These are phyloP conservation scores for Mimas tiliae DNA, from an alignment of 2,888 invertebrate genomes.

Conservation along the genomic window DNA sequence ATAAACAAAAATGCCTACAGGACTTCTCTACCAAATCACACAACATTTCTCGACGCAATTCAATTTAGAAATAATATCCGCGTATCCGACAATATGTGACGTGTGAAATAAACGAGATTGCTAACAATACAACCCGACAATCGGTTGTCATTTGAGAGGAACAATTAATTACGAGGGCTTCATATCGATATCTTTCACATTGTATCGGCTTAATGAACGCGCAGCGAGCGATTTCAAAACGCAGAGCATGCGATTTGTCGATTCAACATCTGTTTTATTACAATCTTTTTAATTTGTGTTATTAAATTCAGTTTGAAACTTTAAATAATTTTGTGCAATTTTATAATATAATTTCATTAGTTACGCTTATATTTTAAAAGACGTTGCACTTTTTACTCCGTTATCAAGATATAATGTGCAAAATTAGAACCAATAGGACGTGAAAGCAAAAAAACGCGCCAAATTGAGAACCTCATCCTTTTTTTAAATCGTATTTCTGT, in stretches of 20 bases:
- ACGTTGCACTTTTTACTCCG: too few species aligned
- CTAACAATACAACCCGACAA: constrained; percentile 19
- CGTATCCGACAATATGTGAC: neutral
- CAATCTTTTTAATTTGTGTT: neutral
- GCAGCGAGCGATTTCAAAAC: constrained; percentile 1
- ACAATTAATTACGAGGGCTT: constrained; percentile 14
- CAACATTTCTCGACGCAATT: neutral
- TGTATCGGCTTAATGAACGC: constrained; percentile 22
- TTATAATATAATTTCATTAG: too few species aligned
- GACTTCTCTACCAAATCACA: too few species aligned
- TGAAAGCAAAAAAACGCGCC: too few species aligned
- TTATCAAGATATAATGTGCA: too few species aligned
- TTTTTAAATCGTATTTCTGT: too few species aligned
- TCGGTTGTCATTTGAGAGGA: constrained; percentile 7
- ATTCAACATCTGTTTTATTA: neutral
- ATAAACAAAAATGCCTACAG: too few species aligned
- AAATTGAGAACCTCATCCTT: too few species aligned
- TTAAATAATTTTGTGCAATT: too few species aligned
- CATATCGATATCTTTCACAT: constrained; percentile 15
- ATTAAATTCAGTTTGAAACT: neutral
- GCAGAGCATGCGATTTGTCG: neutral
- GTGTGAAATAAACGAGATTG: constrained; percentile 21
- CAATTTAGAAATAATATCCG: neutral
- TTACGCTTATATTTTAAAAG: too few species aligned
- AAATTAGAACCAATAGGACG: too few species aligned